Base-by-base conservation (phyloP, 1,140 invertebrate species). In the Temnothorax nylanderi region DNA sequence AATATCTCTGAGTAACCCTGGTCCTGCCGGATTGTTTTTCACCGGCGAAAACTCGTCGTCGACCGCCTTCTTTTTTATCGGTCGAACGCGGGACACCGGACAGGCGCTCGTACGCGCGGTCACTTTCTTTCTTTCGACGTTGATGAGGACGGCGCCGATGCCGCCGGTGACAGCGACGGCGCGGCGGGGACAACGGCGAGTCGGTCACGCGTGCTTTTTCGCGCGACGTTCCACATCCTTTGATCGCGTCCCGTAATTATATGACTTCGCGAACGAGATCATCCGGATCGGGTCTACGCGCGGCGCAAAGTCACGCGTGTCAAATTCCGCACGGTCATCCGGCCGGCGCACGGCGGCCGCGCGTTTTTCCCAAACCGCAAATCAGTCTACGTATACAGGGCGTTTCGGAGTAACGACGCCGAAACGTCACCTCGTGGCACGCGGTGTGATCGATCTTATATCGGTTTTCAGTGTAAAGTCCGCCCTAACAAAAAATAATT, bases 191-290 rank as follows among this genome's bases (percentile, higher is more conserved):
- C 26, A 26, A 26, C 56, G 54, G 41, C 80, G 60, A 41, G 64
- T 81, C 67, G 65, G 77, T 80, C 81, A 67, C 10, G 58, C 65
- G 85, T 81, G 71, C 81, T 87, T 87, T 87, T 87, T 87, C 86
- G 41, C 71, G 21, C 69, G 47, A 54, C 71, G 81, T 75, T 76
- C 86, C 51, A 87, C 71, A 87, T 87, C 62, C 62, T 87, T 87
- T 69, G 81, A 76, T 47, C 56, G 54, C 21, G 44, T 44, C 32
- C 11, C 44, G 72, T 85, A 85, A 85, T 85, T 85, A 85, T 77
- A 62, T 44, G 69, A 65, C 76, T 69, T 69, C 64, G 16, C 67
- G 67, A 82, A 82, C 80, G 80, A 58, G 80, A 82, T 82, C 67
- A 47, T 74, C 54, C 37, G 65, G 65, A 78, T 49, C 77, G 32